Conservation (phyloP, 2,113 vertebrate species). For the Chloropsis hardwickii region DNA sequence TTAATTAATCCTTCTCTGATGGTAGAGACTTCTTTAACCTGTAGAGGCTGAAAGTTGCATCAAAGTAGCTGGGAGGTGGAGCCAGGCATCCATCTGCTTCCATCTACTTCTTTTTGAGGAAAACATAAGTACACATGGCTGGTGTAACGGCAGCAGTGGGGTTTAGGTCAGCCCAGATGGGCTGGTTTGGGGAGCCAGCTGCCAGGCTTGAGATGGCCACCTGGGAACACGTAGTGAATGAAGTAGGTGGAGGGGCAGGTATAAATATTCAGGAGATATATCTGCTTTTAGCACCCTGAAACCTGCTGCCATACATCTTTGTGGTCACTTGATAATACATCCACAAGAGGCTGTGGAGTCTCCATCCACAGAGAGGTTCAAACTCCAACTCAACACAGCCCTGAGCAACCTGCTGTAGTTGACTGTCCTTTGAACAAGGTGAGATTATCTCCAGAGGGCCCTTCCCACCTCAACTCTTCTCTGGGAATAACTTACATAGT, state of each 20-base stretch:
- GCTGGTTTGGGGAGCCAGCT: not conserved
- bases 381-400: not conserved
- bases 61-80: not conserved
- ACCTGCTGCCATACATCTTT: not conserved
- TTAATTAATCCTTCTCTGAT: not conserved
- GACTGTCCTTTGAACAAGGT: not conserved
- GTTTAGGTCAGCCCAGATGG: not conserved
- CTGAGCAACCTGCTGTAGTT: not conserved
- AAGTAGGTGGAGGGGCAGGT: not conserved
- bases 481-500: not conserved
- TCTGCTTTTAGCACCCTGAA: not conserved
- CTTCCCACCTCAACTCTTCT: not conserved
- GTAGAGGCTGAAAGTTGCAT: not conserved
- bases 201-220: not conserved
- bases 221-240: not conserved
- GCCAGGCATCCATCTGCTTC: not conserved
- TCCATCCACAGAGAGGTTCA: not conserved
- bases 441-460: not conserved
- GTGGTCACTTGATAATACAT: not conserved
- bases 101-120: not conserved
- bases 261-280: not conserved
- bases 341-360: not conserved
- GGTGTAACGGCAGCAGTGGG: fast-evolving
- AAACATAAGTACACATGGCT: fast-evolving
- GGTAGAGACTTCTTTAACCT: not conserved